A percentile compares a stretch with the other conserved stretches of the same genome.
These are phyloP conservation scores for Clarias pachynema DNA, from an alignment of 2,797 vertebrate species.

Conservation along the genomic window DNA sequence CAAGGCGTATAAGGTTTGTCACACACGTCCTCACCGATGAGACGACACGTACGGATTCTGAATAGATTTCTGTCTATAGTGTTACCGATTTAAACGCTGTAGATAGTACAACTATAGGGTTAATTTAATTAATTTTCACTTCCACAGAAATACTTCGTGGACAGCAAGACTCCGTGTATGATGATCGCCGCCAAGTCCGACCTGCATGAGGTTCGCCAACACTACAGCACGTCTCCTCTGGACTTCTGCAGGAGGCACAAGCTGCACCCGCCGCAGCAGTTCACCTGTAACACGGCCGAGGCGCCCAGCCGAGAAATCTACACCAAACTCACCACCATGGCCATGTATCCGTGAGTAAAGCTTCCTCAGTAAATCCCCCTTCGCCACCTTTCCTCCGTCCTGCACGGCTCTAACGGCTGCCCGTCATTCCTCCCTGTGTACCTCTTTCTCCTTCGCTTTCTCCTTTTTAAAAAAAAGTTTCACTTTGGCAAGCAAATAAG, in stretches of 20 bases:
- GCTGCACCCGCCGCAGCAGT: conserved; percentile 96
- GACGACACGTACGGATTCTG: not conserved
- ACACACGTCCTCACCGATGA: not conserved
- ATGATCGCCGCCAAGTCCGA: conserved; percentile 92
- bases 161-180: conserved; percentile 94
- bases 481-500: not conserved
- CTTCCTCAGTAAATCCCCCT: not conserved
- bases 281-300: conserved; percentile 88
- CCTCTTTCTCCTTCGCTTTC: not conserved
- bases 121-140: not conserved
- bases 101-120: not conserved
- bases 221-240: conserved; percentile 84
- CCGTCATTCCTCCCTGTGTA: not conserved
- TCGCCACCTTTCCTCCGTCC: not conserved
- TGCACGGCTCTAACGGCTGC: conserved; percentile 32
- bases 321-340: conserved; percentile 96
- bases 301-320: conserved; percentile 91
- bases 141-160: conserved; percentile 92
- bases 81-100: not conserved
- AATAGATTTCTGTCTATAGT: not conserved
- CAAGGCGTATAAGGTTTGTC: conserved; percentile 88
- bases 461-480: not conserved
- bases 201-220: conserved; percentile 92
- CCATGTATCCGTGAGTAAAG: conserved; percentile 98
- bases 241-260: conserved; percentile 98